A percentile compares a stretch with the other conserved stretches of the same genome.
Evolutionary conservation across 2,113 vertebrate species (phyloP).

Genomic region (Elanoides forficatus): DNA sequence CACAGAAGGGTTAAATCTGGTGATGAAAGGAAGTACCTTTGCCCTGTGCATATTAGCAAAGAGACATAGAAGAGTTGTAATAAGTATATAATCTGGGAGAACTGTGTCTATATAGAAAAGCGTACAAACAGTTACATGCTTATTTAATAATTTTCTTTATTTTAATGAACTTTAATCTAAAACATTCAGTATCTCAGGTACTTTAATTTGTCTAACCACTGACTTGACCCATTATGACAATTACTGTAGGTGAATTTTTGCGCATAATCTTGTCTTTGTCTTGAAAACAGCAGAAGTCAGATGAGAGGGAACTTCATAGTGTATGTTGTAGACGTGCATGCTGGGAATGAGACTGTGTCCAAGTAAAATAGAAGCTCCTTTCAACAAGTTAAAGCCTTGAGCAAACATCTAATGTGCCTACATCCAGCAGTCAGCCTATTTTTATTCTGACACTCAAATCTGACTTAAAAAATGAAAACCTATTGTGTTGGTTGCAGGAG

Average conservation of each 20-base stretch:
- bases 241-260: background rate
- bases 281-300: background rate
- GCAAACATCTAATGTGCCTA: background rate
- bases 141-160: background rate
- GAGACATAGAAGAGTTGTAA: background rate
- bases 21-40: background rate
- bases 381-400: background rate
- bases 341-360: background rate
- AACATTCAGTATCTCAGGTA: background rate
- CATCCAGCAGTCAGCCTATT: background rate
- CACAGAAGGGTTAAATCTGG: background rate
- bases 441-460: background rate
- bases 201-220: background rate
- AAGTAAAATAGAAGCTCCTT: background rate
- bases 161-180: background rate
- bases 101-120: background rate
- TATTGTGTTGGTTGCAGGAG: constrained; percentile 79
- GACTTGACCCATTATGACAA: background rate
- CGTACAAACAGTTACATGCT: background rate
- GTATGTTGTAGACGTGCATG: background rate
- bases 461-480: background rate
- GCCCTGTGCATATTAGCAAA: background rate
- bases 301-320: background rate
- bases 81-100: background rate
- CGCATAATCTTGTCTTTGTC: background rate